phyloP scores from a whole-genome alignment of 2,797 vertebrate species.

The Bucorvus abyssinicus region DNA sequence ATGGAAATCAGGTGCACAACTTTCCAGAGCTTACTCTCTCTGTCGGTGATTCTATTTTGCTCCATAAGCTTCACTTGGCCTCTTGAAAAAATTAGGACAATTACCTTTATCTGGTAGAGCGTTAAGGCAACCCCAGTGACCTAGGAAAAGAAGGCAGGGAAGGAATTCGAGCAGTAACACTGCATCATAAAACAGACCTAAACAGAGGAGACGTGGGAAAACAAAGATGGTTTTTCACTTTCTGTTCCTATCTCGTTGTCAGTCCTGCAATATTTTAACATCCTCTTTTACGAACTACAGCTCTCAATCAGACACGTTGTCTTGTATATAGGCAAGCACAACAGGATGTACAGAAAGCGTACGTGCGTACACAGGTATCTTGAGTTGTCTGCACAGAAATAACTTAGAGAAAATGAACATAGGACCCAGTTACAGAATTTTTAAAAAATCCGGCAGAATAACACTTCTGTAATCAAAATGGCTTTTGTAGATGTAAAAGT shows the following conservation, averaged over 20 bases:
- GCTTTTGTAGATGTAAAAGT: neutral
- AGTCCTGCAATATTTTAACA: neutral
- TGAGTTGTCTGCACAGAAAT: neutral
- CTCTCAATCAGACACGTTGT: neutral
- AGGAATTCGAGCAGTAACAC: neutral
- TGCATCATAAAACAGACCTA: neutral
- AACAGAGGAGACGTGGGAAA: neutral
- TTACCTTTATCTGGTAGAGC: neutral
- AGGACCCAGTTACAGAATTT: neutral
- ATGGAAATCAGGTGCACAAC: neutral
- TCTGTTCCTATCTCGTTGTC: neutral
- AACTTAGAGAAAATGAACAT: rapidly evolving
- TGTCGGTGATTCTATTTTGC: neutral
- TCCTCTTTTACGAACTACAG: neutral
- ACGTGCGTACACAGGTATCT: rapidly evolving
- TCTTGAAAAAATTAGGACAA: neutral
- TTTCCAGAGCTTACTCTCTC: neutral
- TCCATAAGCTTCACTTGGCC: neutral
- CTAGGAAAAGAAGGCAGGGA: neutral
- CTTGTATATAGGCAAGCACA: neutral
- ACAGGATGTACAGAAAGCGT: neutral
- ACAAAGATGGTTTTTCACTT: neutral
- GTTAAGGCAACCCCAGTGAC: neutral
- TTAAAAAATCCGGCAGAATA: neutral
- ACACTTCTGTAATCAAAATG: neutral